Evolutionary conservation across 2,888 invertebrate genomes (phyloP).

Genomic region (Himalopsyche tibetana): DNA sequence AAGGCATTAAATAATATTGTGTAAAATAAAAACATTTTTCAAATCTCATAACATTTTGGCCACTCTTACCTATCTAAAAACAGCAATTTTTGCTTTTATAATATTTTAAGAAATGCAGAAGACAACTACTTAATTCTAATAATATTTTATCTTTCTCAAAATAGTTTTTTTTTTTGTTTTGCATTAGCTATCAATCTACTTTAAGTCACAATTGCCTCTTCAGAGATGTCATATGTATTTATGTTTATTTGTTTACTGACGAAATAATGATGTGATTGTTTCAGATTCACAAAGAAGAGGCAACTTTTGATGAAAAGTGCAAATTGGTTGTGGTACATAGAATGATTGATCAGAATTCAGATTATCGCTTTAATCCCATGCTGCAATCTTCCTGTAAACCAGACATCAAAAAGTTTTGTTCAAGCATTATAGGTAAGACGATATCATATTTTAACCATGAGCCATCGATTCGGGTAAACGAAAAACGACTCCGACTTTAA

Average conservation of each 20-base stretch:
- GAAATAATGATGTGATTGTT: slow-evolving; percentile 68
- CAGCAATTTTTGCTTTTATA: too few relatives aligned
- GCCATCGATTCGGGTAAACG: too few relatives aligned
- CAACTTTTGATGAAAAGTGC: slow-evolving; percentile 89
- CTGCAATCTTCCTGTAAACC: slow-evolving; percentile 87
- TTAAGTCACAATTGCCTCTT: background rate
- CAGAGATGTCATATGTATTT: background rate
- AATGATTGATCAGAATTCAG: slow-evolving; percentile 92
- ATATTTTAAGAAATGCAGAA: too few relatives aligned
- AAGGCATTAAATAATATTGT: too few relatives aligned
- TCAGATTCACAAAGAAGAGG: slow-evolving; percentile 84
- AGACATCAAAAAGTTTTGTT: slow-evolving; percentile 85
- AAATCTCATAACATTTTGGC: too few relatives aligned
- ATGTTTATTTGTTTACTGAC: slow-evolving; percentile 48
- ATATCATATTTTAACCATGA: background rate
- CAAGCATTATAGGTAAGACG: slow-evolving; percentile 73
- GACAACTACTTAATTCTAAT: too few relatives aligned
- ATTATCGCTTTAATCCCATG: slow-evolving; percentile 92
- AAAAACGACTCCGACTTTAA: too few relatives aligned
- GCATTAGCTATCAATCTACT: background rate
- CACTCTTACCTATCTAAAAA: too few relatives aligned
- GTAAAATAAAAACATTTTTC: too few relatives aligned
- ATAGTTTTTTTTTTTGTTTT: background rate
- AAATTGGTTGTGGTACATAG: slow-evolving; percentile 89
- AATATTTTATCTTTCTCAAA: too few relatives aligned